A percentile compares a stretch with the other conserved stretches of the same genome.
These are phyloP conservation scores for Scaptomyza parva DNA, from an alignment of 2,888 invertebrate genomes.

Conservation along the genomic window DNA sequence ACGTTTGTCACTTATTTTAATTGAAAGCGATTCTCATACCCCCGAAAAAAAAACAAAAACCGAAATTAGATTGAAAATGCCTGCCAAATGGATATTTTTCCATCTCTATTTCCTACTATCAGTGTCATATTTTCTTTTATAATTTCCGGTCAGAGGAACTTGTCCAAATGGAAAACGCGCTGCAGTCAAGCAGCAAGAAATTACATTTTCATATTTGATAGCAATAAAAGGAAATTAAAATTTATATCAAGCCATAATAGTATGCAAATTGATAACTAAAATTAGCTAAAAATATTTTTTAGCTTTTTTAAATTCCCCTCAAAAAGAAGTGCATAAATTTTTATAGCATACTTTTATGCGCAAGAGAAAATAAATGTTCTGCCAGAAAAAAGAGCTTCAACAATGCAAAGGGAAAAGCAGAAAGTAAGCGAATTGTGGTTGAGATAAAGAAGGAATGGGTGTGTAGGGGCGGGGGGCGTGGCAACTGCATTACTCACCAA, in stretches of 20 bases:
- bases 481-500: constrained; percentile 47
- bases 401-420: constrained; percentile 5
- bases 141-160: constrained; percentile 72
- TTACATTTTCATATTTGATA: constrained; percentile 63
- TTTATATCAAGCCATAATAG: constrained; percentile 43
- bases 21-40: constrained; percentile 62
- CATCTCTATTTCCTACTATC: background rate
- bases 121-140: constrained; percentile 39
- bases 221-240: constrained; percentile 68
- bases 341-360: constrained; percentile 28
- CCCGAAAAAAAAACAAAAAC: constrained; percentile 16
- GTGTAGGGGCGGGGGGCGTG: background rate
- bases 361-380: background rate
- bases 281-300: constrained; percentile 16
- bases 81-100: constrained; percentile 25
- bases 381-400: no score
- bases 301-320: no score
- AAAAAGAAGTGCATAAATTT: background rate
- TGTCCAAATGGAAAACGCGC: constrained; percentile 47
- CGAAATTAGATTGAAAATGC: no score
- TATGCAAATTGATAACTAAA: constrained; percentile 56
- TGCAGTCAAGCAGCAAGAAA: constrained; percentile 29
- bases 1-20: constrained; percentile 75
- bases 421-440: no score
- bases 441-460: background rate